These are phyloP conservation scores for Casuarius casuarius DNA, from an alignment of 2,113 vertebrate species.

Conservation along the genomic window DNA sequence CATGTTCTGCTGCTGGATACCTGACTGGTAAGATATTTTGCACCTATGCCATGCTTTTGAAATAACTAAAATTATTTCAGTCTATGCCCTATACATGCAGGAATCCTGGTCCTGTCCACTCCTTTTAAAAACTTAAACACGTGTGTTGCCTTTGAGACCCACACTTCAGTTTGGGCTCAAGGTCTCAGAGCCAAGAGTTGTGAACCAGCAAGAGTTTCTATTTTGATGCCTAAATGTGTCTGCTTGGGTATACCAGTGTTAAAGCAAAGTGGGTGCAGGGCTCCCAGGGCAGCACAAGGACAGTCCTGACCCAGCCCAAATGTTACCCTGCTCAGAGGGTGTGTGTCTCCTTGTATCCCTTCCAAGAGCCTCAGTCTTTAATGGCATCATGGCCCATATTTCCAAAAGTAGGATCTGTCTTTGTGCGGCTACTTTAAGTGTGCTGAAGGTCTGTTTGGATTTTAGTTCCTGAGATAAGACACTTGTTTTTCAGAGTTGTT, in stretches of 20 bases:
- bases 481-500: not conserved
- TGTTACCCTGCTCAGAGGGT: not conserved
- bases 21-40: not conserved
- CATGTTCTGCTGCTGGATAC: not conserved
- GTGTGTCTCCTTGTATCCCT: fast-evolving
- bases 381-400: not conserved
- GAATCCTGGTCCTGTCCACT: not conserved
- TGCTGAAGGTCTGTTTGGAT: not conserved
- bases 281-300: not conserved
- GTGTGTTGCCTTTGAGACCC: not conserved
- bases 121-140: not conserved
- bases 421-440: not conserved
- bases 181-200: not conserved
- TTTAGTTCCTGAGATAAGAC: not conserved
- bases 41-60: not conserved
- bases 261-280: not conserved
- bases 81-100: not conserved
- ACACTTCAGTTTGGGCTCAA: not conserved
- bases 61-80: fast-evolving
- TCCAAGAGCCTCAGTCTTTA: not conserved
- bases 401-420: not conserved
- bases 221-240: not conserved
- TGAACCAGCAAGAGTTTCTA: not conserved
- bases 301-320: not conserved
- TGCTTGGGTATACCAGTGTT: not conserved